These are phyloP conservation scores for Stratiomys singularior DNA, from an alignment of 2,888 invertebrate species.

Conservation along the genomic window DNA sequence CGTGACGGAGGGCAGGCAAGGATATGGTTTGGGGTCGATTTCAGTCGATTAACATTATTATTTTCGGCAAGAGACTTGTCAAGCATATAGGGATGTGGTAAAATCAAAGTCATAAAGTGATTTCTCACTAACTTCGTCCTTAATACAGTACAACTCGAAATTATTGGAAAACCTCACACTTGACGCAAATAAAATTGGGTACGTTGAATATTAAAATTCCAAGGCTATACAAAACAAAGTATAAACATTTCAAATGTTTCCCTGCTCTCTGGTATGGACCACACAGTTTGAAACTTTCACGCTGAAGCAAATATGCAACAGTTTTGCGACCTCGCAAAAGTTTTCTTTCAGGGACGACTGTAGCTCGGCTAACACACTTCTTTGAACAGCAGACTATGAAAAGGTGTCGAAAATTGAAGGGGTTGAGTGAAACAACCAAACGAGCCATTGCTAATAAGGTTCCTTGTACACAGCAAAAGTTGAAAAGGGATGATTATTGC, in stretches of 20 bases:
- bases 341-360: no score
- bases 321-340: no score
- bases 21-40: constrained; percentile 23
- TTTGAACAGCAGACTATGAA: constrained; percentile 5
- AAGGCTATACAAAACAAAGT: no score
- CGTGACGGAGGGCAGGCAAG: neutral
- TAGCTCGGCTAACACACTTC: neutral
- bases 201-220: no score
- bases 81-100: constrained; percentile 35
- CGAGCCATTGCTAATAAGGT: constrained; percentile 49
- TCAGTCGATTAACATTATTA: constrained; percentile 42
- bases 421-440: constrained; percentile 32
- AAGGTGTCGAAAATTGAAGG: constrained; percentile 23
- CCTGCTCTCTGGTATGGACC: no score
- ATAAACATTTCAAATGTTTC: no score
- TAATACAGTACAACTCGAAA: no score
- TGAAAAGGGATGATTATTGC: constrained; percentile 34
- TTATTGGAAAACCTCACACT: no score
- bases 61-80: constrained; percentile 22
- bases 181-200: no score
- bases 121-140: constrained; percentile 2
- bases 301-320: no score
- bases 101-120: constrained; percentile 49
- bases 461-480: constrained; percentile 33
- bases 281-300: no score